These are phyloP conservation scores for Drosophila burlai DNA, from an alignment of 1,140 invertebrate genomes.

Conservation along the genomic window DNA sequence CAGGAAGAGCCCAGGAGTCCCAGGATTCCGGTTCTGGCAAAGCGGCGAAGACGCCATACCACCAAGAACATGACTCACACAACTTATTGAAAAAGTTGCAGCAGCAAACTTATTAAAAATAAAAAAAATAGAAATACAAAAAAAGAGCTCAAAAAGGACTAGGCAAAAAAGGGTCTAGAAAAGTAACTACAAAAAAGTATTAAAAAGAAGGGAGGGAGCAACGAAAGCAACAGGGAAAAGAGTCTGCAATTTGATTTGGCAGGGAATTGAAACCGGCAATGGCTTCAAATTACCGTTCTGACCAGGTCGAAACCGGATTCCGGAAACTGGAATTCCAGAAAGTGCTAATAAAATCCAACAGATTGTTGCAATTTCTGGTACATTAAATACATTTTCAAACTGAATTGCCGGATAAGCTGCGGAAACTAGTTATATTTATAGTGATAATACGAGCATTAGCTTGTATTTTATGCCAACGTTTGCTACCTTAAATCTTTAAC, in stretches of 20 bases:
- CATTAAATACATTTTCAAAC: not conserved
- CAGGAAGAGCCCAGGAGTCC: not conserved
- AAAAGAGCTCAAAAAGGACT: not conserved
- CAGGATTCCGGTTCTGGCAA: slow-evolving; percentile 13
- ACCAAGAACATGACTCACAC: slow-evolving; percentile 50
- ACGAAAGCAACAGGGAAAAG: not conserved
- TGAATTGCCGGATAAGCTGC: not conserved
- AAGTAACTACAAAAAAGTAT: not conserved
- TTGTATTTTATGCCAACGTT: not conserved
- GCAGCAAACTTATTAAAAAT: slow-evolving; percentile 55
- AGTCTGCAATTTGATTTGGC: slow-evolving; percentile 12
- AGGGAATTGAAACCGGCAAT: slow-evolving; percentile 7
- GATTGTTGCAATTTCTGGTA: slow-evolving; percentile 12
- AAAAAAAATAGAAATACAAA: slow-evolving; percentile 1
- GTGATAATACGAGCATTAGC: not conserved
- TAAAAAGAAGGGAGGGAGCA: not conserved
- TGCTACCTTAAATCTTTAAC: not conserved
- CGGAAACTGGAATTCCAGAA: not conserved
- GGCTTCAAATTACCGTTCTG: slow-evolving; percentile 33
- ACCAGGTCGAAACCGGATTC: slow-evolving; percentile 13
- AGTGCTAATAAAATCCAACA: slow-evolving; percentile 21
- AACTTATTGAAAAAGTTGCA: slow-evolving; percentile 80
- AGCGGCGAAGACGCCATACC: slow-evolving; percentile 44
- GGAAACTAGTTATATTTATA: not conserved
- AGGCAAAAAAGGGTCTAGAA: not conserved